These are phyloP conservation scores for Myotis lucifugus DNA, from an alignment of 2,113 vertebrate genomes.

Conservation along the genomic window DNA sequence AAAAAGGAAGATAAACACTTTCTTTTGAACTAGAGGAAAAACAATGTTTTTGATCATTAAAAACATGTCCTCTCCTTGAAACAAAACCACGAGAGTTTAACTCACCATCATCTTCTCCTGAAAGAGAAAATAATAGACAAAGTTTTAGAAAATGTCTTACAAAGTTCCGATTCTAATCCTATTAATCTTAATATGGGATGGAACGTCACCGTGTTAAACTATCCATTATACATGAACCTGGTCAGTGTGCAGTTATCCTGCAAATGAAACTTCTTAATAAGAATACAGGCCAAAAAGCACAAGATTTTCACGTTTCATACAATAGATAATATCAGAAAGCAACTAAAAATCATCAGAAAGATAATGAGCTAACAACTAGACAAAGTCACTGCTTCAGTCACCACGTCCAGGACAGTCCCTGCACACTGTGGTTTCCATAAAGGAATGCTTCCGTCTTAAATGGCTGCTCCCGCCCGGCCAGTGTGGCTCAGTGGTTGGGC, in stretches of 20 bases:
- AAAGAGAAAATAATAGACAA: not conserved
- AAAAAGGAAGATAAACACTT: not conserved
- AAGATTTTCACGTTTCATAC: not conserved
- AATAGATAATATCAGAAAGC: not conserved
- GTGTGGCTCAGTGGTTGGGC: too few relatives aligned
- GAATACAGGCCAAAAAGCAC: not conserved
- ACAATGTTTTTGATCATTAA: not conserved
- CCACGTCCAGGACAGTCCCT: not conserved
- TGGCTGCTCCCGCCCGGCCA: not conserved
- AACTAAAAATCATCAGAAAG: not conserved
- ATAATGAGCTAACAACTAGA: not conserved
- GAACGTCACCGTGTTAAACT: not conserved
- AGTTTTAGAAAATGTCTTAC: slow-evolving; percentile 18
- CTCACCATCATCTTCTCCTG: slow-evolving; percentile 97
- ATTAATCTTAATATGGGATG: not conserved
- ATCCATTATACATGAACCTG: not conserved
- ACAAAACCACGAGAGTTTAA: slow-evolving; percentile 64
- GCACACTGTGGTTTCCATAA: not conserved
- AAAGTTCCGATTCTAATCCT: slow-evolving; percentile 51
- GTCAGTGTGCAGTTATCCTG: not conserved
- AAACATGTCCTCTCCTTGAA: slow-evolving; percentile 24
- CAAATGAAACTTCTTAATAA: slow-evolving; percentile 13
- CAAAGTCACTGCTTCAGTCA: not conserved
- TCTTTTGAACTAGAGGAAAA: not conserved
- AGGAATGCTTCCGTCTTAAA: not conserved